Evolutionary conservation across 2,797 vertebrate species (phyloP).

Genomic region (Acanthis flammea): DNA sequence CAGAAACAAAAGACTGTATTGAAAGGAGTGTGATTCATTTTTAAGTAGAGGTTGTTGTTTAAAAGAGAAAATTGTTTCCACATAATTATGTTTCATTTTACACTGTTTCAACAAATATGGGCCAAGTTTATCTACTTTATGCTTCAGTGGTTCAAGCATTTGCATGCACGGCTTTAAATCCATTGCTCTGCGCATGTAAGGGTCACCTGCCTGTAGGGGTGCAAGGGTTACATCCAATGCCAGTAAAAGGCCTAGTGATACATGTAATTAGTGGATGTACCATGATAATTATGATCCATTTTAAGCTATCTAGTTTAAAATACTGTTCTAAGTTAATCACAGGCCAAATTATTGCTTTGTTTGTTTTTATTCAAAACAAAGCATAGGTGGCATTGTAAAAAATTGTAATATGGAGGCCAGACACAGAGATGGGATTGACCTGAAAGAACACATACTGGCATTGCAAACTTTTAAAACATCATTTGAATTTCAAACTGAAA

Average conservation of each 20-base stretch:
- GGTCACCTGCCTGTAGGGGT: not conserved
- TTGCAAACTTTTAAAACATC: not conserved
- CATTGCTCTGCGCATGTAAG: not conserved
- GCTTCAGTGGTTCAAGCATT: not conserved
- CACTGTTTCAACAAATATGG: not conserved
- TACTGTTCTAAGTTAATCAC: not conserved
- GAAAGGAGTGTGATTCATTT: not conserved
- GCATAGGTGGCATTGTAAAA: not conserved
- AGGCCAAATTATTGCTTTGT: not conserved
- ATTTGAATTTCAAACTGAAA: not conserved
- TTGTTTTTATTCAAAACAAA: not conserved
- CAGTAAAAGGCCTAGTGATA: not conserved
- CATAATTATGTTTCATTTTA: not conserved
- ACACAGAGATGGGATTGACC: not conserved
- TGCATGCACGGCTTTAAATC: not conserved
- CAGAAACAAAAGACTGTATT: not conserved
- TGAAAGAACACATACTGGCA: not conserved
- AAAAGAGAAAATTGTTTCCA: conserved; percentile 4
- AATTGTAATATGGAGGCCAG: not conserved
- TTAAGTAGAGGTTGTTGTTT: not conserved
- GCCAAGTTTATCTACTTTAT: not conserved
- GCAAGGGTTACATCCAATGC: not conserved
- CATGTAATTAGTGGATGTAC: not conserved
- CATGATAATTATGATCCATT: not conserved
- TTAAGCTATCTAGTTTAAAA: not conserved